phyloP scores from a whole-genome alignment of 1,140 invertebrate genomes.

The Monomorium pharaonis region DNA sequence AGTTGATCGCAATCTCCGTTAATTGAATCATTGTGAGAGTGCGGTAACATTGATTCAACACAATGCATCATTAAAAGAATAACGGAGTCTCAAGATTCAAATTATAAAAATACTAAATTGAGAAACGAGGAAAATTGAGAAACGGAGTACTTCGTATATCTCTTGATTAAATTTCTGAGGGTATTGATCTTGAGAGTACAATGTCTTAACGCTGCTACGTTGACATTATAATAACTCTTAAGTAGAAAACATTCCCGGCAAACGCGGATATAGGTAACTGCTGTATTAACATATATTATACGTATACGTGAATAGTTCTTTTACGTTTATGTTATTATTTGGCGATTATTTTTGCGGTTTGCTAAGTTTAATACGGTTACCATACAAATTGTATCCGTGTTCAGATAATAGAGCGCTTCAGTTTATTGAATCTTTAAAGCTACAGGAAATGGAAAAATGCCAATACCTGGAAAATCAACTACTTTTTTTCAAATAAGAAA shows the following conservation, averaged over 20 bases:
- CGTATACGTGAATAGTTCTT: too few relatives aligned
- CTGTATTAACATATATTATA: too few relatives aligned
- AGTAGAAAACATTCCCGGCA: neutral
- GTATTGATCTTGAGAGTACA: neutral
- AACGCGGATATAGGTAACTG: too few relatives aligned
- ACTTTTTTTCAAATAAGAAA: too few relatives aligned
- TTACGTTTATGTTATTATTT: too few relatives aligned
- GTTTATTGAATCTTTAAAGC: neutral
- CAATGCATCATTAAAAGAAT: neutral
- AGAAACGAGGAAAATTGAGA: neutral
- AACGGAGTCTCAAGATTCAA: neutral
- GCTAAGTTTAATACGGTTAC: neutral
- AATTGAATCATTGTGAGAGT: conserved; percentile 36
- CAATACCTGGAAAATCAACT: too few relatives aligned
- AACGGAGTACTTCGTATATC: neutral
- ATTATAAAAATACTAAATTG: neutral
- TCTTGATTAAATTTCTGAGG: neutral
- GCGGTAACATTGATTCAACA: neutral
- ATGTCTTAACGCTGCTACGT: neutral
- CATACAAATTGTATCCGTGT: neutral
- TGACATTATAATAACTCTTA: neutral
- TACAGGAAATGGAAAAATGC: too few relatives aligned
- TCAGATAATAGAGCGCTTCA: neutral
- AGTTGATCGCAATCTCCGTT: conserved; percentile 49
- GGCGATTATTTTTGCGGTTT: too few relatives aligned